Evolutionary conservation across 2,113 vertebrate genomes (phyloP), one percentile per base, ranked within the genome.

Genomic region (Pomatostomus ruficeps): DNA sequence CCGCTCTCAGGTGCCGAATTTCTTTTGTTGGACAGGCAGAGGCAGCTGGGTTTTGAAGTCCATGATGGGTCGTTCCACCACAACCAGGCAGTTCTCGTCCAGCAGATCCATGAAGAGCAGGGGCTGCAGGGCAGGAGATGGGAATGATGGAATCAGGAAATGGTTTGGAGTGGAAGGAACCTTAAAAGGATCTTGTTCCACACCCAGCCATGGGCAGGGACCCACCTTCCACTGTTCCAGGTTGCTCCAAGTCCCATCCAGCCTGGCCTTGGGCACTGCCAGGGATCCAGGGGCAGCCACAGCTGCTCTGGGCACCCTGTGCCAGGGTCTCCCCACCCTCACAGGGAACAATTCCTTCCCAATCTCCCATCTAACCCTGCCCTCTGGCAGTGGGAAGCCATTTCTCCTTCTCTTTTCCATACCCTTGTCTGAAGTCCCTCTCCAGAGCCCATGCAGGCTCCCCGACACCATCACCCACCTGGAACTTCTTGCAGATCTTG

Each of bases 401-500:
- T 45, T 59, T 9, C 12, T 33, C 8, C 3, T 5, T 10, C 13
- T 14, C 33, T 45, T 38, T 20, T 38, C 67, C 67, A 57, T 4
- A 7, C 6, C 33, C 10, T 24, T 3, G 9, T 7, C 7, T 45
- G 7, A 14, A 46, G n/a, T 6, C 20, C 8, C 46, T 31, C 29
- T 35, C 13, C 61, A 42, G n/a, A 40, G 8, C 54, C 43, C 0
- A 0, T 61, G 46, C 46, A 31, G 7, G 7, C 35, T 55, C 49
- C 42, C 36, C 0, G 0, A 13, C 61, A 33, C 46, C 4, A 3
- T 4, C 25, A 74, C 94, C 57, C 96, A 99, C 99, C 98, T 99
- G 98, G 92, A 98, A 99, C 81, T 92, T 98, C 95, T 98, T 99
- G 97, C 98, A 99, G 80, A 99, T 98, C 98, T 99, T 99, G 95